Evolutionary conservation across 1,140 invertebrate genomes (phyloP), one percentile per base, ranked within the genome.

Genomic region (Ganaspis sp.): DNA sequence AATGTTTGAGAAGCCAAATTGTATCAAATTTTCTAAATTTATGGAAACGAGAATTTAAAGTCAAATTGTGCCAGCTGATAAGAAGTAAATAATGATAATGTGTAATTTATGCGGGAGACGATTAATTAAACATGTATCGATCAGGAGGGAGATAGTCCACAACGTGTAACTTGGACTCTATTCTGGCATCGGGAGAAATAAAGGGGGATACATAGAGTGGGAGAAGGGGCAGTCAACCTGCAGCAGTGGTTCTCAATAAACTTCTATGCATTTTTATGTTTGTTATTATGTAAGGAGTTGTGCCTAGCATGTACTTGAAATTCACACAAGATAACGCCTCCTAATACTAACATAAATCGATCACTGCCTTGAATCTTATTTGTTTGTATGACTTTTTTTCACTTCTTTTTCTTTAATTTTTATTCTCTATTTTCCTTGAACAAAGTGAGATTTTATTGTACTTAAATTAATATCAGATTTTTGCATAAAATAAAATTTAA

Each of bases 111-210:
- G 21, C 12, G 11, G 42, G 71, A 45, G 26, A 49, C 49, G 81
- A 84, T 84, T 84, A 81, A 84, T 84, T 78, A 84, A 84, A 81
- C 79, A 81, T 69, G 74, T 81, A 84, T 84, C 83, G 81, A 84
- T 84, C 82, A 73, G 79, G 45, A 72, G 58, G 1, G 76, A 79
- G 81, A 84, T 84, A 83, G 79, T 53, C 72, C 76, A 73, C 83
- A 83, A 80, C 83, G 81, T 83, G 81, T 84, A 81, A 82, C 83
- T 80, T 82, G 83, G 81, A 81, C 77, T 78, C 49, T 71, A 64
- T 17, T 19, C 58, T 49, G 75, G 72, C 72, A 71, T 40, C 76
- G 75, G 77, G 75, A 71, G 78, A 77, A 75, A 76, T 78, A 70
- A 75, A 72, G 70, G 58, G 75, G 69, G 70, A 45, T 21, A 64